Base-by-base conservation (phyloP, 2,888 invertebrate species). In the Noctuana brunneofusca region DNA sequence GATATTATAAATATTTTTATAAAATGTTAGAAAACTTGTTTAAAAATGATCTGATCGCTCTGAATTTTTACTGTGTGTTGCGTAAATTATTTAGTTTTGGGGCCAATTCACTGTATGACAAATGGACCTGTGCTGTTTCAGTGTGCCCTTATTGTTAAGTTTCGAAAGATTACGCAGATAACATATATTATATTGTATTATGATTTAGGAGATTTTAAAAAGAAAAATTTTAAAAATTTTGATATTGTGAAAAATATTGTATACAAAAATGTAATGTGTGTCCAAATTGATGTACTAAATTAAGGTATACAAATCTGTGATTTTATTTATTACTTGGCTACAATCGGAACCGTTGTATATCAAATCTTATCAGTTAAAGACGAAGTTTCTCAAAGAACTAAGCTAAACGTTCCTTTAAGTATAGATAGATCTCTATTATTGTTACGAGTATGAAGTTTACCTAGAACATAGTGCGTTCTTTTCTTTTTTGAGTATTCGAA, bases 371-470 rank as follows among this genome's bases (percentile, higher is more conserved):
- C 67, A 66, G 68, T 64, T 70, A 58, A 64, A 65, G 65, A 71
- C 66, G 70, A 74, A 67, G 72, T 75, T 79, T 87, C 83, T 85
- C 84, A 84, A 84, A 83, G 82, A 85, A 83, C 83, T 87, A 83
- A 81, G 81, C 67, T 83, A 81, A 88, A 87, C 88, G 90, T 90
- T 90, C 90, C 90, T 90, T 87, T 79, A 89, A 85, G 81, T 86
- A 83, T 86, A 89, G 83, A 86, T 89, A 90, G 89, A 89, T 89
- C 88, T 89, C 89, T 89, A 84, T 80, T 75, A 78, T 79, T 84
- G 86, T 86, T 86, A 84, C 83, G 81, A 86, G 78, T 84, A 78
- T 81, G 75, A 78, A 77, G 64, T 49, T 58, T 60, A 60, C 54
- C 48, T 54, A 60, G 48, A 60, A 60, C 64, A 62, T 66, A 58